Conservation (phyloP, 2,797 vertebrate genomes). For the Coendou prehensilis region DNA sequence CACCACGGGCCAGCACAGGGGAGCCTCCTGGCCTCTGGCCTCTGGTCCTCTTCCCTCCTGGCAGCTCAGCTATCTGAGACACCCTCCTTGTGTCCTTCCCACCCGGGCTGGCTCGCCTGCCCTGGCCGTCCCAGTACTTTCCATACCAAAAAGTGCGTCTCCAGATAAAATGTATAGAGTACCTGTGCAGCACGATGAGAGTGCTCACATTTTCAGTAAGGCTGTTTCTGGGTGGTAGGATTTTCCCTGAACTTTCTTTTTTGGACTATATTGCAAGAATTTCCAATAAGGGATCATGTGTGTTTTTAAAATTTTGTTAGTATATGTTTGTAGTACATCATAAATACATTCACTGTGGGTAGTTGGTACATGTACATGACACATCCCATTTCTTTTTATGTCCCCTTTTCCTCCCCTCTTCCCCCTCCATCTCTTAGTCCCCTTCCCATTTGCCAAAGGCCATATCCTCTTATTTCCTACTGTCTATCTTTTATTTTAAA, state of each 20-base stretch:
- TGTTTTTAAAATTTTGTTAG: neutral
- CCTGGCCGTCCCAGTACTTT: neutral
- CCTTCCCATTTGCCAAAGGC: neutral
- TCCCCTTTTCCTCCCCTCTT: neutral
- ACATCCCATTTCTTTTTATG: neutral
- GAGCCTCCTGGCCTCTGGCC: constrained; percentile 57
- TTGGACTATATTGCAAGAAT: constrained; percentile 44
- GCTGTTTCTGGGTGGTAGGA: constrained; percentile 21
- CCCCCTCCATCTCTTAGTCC: neutral
- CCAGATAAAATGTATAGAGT: neutral
- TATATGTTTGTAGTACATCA: neutral
- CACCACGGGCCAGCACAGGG: neutral
- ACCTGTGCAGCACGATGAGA: neutral
- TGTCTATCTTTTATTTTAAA: neutral
- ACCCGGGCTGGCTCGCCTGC: neutral
- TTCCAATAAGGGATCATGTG: neutral
- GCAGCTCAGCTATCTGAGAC: constrained; percentile 54
- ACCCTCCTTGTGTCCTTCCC: neutral
- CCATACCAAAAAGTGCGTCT: neutral
- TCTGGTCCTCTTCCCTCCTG: constrained; percentile 39
- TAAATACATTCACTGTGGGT: neutral
- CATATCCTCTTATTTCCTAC: neutral
- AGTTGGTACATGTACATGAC: neutral
- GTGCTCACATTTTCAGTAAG: neutral
- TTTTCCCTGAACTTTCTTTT: neutral